Percentiles rank a stretch among this genome's conserved stretches.
These are phyloP conservation scores for Cataglyphis altisquamis DNA, from an alignment of 2,888 invertebrate genomes.

Conservation along the genomic window DNA sequence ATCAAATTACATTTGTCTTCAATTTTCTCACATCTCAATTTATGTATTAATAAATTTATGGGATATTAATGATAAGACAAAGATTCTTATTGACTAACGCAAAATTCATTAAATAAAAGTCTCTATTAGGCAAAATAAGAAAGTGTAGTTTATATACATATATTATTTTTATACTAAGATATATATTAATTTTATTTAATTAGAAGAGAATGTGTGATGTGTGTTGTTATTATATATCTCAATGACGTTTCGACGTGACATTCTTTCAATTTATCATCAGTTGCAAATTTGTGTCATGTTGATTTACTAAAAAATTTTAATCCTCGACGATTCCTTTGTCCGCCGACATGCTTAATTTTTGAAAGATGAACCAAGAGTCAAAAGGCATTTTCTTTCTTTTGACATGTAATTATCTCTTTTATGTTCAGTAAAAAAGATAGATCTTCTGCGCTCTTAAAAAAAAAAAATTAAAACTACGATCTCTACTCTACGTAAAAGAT, in stretches of 20 bases:
- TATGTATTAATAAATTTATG: background rate
- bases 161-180: background rate
- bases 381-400: constrained; percentile 31
- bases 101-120: background rate
- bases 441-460: background rate
- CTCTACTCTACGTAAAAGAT: background rate
- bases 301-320: background rate
- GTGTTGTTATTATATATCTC: background rate
- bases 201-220: background rate
- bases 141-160: background rate
- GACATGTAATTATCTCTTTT: constrained; percentile 58
- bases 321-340: background rate
- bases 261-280: background rate
- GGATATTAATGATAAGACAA: background rate
- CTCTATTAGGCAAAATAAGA: background rate
- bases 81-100: background rate
- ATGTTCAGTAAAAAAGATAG: background rate
- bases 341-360: background rate
- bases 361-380: background rate
- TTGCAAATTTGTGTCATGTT: background rate
- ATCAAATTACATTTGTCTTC: background rate
- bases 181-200: background rate
- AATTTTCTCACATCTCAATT: background rate
- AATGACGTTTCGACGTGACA: background rate
- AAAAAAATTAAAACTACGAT: background rate